Evolutionary conservation across 37 sponge, comb jelly and placozoan species (phyloP), one percentile per base, ranked within the genome.

Genomic region (Agelas oroides): DNA sequence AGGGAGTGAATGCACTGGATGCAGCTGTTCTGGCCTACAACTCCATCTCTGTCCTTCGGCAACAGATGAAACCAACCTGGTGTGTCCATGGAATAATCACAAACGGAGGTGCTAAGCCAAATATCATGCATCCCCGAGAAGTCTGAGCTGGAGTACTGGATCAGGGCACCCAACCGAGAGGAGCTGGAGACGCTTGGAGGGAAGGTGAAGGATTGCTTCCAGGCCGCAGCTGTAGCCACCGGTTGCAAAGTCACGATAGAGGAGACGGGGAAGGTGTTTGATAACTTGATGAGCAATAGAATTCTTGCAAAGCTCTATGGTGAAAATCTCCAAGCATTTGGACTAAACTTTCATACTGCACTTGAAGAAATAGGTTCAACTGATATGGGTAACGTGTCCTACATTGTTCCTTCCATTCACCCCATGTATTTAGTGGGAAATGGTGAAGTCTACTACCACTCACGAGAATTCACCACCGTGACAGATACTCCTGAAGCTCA

Each of bases 321-420:
- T 23, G 53, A 78, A 1, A 82, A 94, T 70, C 30, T 52, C 17
- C 23, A 25, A 17, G 36, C 32, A 2, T 56, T 95, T 20, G 78
- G 62, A 21, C 25, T 72, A 0, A 38, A 53, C 1, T 53, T 53
- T 31, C 24, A 68, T 16, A 68, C 31, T 16, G 36, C 56, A 2
- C 31, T 24, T 17, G 79, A 55, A 23, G 70, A 77, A 5, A 13
- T 60, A n/a, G 31, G 69, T 41, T 96, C 96, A 25, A 96, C 96
- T n/a, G 96, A 96, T 71, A 96, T 96, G 96, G 95, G 96, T 19
- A 93, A 95, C 78, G 91, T 95, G 34, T 95, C 96, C 0, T 71
- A 93, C 40, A 59, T 70, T 46, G 93, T 94, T 36, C 96, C 96
- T 24, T 85, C 89, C 33, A 94, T 96, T 32, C 96, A 96, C 46